Evolutionary conservation across 1,140 invertebrate genomes (phyloP).

Genomic region (Hesperophylax magnus): DNA sequence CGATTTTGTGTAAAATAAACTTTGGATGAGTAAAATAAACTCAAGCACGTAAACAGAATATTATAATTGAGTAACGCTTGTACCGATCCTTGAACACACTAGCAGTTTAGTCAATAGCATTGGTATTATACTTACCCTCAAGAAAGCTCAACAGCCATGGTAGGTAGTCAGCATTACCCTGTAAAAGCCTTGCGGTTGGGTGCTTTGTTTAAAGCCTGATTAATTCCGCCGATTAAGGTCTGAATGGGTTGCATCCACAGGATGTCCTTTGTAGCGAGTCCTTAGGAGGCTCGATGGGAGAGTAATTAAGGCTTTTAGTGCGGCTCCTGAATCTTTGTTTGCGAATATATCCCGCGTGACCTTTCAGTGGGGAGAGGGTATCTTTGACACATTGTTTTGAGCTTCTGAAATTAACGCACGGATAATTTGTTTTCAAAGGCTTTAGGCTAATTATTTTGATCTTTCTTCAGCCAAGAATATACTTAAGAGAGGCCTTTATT

Average conservation of each 20-base stretch:
- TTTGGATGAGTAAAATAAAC: too few relatives aligned
- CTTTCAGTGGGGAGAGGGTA: not conserved
- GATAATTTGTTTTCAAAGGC: not conserved
- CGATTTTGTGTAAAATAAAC: too few relatives aligned
- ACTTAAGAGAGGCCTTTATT: too few relatives aligned
- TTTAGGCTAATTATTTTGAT: not conserved
- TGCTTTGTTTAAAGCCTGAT: conserved; percentile 8
- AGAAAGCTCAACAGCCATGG: not conserved
- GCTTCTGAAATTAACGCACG: not conserved
- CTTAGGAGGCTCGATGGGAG: conserved; percentile 5
- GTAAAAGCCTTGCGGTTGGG: not conserved
- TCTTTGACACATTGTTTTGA: not conserved
- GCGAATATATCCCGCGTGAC: not conserved
- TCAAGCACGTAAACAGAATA: not conserved
- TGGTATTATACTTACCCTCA: too few relatives aligned
- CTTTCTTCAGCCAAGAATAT: not conserved
- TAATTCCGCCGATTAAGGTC: not conserved
- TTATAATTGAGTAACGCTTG: not conserved
- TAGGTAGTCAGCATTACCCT: not conserved
- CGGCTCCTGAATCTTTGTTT: not conserved
- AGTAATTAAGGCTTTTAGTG: conserved; percentile 21
- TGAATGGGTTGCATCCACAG: conserved; percentile 14
- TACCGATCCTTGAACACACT: not conserved
- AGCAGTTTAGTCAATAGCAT: not conserved
- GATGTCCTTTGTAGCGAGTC: not conserved